phyloP scores from a whole-genome alignment of 2,113 vertebrate species.

The Bombycilla garrulus region DNA sequence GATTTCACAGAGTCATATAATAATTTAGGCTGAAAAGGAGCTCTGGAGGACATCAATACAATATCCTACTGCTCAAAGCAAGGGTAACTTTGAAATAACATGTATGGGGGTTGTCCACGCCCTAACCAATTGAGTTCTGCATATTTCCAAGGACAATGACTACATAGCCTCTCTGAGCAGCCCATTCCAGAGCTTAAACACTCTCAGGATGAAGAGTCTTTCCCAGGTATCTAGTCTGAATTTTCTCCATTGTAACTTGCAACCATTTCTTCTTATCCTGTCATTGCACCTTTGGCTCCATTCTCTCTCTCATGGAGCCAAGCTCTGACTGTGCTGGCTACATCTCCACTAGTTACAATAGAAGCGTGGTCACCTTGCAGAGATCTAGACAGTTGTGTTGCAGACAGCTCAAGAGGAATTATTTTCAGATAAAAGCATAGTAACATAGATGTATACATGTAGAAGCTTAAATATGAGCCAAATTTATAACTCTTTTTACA shows the following conservation, averaged over 20 bases:
- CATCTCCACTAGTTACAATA: not conserved
- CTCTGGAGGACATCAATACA: not conserved
- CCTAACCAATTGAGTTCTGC: not conserved
- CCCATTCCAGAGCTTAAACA: not conserved
- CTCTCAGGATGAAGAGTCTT: not conserved
- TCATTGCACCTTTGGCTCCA: not conserved
- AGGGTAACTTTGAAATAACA: not conserved
- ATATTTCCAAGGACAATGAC: not conserved
- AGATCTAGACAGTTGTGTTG: not conserved
- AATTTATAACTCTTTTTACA: not conserved
- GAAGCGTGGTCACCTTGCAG: not conserved
- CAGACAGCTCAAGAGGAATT: not conserved
- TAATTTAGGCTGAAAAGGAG: not conserved
- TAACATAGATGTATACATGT: not conserved
- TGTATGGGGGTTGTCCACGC: not conserved
- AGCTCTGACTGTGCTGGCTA: not conserved
- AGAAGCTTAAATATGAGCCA: not conserved
- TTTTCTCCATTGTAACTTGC: not conserved
- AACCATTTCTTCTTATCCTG: not conserved
- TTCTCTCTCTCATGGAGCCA: not conserved
- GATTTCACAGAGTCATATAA: not conserved
- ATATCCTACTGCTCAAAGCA: not conserved
- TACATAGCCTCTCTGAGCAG: not conserved
- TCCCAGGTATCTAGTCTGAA: not conserved
- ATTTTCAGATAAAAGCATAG: not conserved